Evolutionary conservation across 64 coral and sea anemone species (phyloP), one percentile per base, ranked within the genome.

Genomic region (Anthopleura sola): DNA sequence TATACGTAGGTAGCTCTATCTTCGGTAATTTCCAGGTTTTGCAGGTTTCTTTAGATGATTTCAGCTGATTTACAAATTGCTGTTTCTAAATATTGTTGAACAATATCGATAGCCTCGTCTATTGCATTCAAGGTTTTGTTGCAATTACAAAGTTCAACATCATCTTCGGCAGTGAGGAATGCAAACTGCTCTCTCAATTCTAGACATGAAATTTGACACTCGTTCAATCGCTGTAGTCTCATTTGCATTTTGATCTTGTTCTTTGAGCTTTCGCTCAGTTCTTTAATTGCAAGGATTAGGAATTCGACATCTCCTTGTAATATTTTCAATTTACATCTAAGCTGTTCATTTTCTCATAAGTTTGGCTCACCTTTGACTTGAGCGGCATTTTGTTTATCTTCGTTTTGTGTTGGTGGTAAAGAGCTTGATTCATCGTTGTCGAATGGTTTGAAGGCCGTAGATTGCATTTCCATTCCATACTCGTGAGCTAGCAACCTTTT

Each of bases 1-100:
- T 40, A 47, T 39, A 91, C 83, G 84, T 86, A 18, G 90, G 68
- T 57, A 92, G 15, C 26, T 92, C 46, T 69, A 92, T 36, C n/a
- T 69, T 54, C 1, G 78, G 85, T 49, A 92, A 19, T 87, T 87
- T 87, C 7, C 84, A 21, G 84, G 23, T 91, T 83, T 83, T 34
- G 48, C 33, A 33, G 24, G 49, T 86, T 14, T 78, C 74, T 36
- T 49, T 88, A 62, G 75, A 77, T 19, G 77, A 39, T 88, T 78
- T 78, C 55, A 33, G 77, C 58, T 39, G 86, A 57, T 87, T 55
- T 79, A 78, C 75, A 49, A 81, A 55, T 39, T 81, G 77, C 86
- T 39, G 57, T 82, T 49, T 88, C 8, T 18, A 88, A 18, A 38
- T 82, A 82, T 68, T 88, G 78, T 81, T 82, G 36, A 82, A 26